Evolutionary conservation across 1,140 invertebrate species (phyloP).

Genomic region (Musca vetustissima): DNA sequence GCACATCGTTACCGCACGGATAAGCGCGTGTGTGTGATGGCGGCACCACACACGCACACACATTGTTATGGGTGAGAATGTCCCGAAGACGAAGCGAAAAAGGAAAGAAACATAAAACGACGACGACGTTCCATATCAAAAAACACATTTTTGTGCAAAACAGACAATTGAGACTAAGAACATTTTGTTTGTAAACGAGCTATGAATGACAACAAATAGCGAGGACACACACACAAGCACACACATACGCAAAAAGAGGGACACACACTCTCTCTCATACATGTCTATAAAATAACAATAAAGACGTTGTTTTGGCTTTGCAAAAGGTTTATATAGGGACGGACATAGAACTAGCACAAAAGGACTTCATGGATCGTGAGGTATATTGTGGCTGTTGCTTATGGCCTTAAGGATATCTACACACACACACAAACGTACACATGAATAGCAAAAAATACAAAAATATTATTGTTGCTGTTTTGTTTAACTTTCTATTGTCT

Average conservation of each 20-base stretch:
- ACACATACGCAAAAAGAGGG: background rate
- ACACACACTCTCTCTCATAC: conserved; percentile 4
- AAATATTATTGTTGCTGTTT: conserved; percentile 1
- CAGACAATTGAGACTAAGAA: background rate
- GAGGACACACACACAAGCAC: background rate
- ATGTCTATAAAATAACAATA: too few relatives aligned
- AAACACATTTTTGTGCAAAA: background rate
- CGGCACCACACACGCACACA: too few relatives aligned
- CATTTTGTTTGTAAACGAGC: background rate
- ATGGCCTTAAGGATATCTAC: background rate
- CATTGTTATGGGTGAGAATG: too few relatives aligned
- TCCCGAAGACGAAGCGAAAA: background rate
- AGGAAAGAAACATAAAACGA: background rate
- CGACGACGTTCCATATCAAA: too few relatives aligned
- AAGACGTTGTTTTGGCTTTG: too few relatives aligned
- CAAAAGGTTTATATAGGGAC: background rate
- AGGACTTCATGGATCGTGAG: background rate
- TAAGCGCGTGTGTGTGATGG: conserved; percentile 5
- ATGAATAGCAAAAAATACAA: background rate
- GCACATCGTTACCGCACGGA: conserved; percentile 22
- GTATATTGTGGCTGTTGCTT: background rate
- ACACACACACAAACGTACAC: conserved; percentile 4
- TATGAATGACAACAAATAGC: background rate
- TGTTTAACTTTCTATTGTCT: conserved; percentile 7
- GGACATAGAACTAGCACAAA: background rate